Evolutionary conservation across 2,113 vertebrate genomes (phyloP).

Genomic region (Muntiacus reevesi): DNA sequence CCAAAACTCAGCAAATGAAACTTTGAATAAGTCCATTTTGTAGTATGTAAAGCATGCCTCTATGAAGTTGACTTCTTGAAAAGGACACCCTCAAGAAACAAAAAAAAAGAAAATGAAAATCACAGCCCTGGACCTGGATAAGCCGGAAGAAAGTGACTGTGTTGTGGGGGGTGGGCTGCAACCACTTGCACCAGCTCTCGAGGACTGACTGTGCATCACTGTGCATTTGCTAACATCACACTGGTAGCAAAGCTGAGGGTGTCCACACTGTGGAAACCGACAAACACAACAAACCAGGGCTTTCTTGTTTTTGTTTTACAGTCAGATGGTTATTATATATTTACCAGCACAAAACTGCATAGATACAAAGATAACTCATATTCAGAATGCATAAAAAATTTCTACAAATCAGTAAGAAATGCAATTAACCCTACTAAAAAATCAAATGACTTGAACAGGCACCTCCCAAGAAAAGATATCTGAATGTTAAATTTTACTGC

Average conservation of each 20-base stretch:
- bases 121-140: background rate
- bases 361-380: background rate
- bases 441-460: background rate
- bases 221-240: background rate
- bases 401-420: background rate
- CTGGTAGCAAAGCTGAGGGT: background rate
- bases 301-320: background rate
- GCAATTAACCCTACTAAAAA: background rate
- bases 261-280: too few relatives aligned
- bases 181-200: accelerated
- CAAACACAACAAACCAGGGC: too few relatives aligned
- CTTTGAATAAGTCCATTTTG: background rate
- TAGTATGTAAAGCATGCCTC: background rate
- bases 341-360: background rate
- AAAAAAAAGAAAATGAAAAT: background rate
- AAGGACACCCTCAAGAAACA: background rate
- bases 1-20: background rate
- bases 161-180: background rate
- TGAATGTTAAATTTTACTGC: background rate
- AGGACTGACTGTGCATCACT: accelerated
- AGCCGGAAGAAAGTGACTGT: background rate
- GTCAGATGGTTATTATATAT: background rate
- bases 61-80: background rate
- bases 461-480: background rate
- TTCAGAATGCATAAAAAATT: background rate